Conservation (phyloP, 1,140 invertebrate species). For the Rhynchophorus ferrugineus region DNA sequence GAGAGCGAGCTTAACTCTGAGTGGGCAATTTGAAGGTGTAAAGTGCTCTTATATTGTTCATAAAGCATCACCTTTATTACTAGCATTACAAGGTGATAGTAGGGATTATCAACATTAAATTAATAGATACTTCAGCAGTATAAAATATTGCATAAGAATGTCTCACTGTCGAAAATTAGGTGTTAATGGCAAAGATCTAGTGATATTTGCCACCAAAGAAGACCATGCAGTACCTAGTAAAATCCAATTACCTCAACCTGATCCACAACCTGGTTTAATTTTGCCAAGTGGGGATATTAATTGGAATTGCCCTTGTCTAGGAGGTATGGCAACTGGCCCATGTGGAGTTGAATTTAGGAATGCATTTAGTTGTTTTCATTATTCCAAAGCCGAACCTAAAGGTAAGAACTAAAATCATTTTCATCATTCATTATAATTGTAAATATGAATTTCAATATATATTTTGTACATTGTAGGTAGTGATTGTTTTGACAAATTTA, state of each 20-base stretch:
- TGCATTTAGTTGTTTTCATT: constrained; percentile 93
- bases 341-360: constrained; percentile 88
- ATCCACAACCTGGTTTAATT: constrained; percentile 71
- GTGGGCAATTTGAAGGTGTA: constrained; percentile 45
- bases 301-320: constrained; percentile 94
- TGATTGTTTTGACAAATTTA: constrained; percentile 86
- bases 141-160: constrained; percentile 36
- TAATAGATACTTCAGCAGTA: background rate
- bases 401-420: no score
- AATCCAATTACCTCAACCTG: constrained; percentile 63
- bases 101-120: constrained; percentile 35
- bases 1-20: constrained; percentile 49
- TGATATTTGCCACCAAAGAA: constrained; percentile 77
- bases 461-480: constrained; percentile 55
- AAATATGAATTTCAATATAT: no score
- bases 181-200: constrained; percentile 67
- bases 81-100: constrained; percentile 38
- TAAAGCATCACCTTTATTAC: constrained; percentile 45
- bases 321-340: constrained; percentile 91
- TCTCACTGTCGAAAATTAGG: constrained; percentile 43
- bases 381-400: constrained; percentile 57
- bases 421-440: no score
- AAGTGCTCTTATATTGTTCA: constrained; percentile 49
- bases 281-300: constrained; percentile 86
- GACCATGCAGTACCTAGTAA: constrained; percentile 66